These are phyloP conservation scores for Eupithecia subumbrata DNA, from an alignment of 2,888 invertebrate genomes.

Conservation along the genomic window DNA sequence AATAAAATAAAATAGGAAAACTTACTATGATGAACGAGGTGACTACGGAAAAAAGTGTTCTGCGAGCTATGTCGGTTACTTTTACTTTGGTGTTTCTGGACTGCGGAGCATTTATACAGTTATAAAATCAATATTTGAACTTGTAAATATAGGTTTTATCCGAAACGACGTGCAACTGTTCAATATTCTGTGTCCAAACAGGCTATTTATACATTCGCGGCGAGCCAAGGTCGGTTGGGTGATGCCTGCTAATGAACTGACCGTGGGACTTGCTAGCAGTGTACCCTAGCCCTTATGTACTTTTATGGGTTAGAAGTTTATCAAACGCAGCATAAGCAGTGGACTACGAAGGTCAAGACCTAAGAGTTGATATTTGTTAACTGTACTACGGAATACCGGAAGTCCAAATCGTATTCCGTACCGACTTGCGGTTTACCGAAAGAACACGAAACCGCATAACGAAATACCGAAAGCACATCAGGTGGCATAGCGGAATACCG, in stretches of 20 bases:
- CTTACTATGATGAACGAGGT: no score
- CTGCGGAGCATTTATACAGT: neutral
- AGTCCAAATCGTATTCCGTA: no score
- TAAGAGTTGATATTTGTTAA: neutral
- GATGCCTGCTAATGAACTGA: conserved; percentile 66
- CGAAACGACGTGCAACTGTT: conserved; percentile 28
- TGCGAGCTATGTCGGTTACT: no score
- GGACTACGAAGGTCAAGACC: neutral
- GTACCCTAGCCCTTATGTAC: neutral
- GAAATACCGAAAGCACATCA: no score
- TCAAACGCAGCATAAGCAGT: neutral
- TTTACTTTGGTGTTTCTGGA: no score
- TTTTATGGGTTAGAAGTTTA: neutral
- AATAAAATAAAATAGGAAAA: no score
- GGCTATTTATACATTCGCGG: conserved; percentile 72
- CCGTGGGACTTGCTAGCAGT: conserved; percentile 32
- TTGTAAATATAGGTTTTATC: conserved; percentile 19
- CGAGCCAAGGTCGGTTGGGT: conserved; percentile 66
- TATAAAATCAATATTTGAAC: neutral
- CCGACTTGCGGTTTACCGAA: no score
- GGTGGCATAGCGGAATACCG: no score
- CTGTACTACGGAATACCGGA: no score
- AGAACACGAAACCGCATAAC: no score
- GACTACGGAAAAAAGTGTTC: no score
- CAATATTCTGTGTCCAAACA: conserved; percentile 55